Conservation (phyloP, 2,888 invertebrate species). For the Alentia gelatinosa region DNA sequence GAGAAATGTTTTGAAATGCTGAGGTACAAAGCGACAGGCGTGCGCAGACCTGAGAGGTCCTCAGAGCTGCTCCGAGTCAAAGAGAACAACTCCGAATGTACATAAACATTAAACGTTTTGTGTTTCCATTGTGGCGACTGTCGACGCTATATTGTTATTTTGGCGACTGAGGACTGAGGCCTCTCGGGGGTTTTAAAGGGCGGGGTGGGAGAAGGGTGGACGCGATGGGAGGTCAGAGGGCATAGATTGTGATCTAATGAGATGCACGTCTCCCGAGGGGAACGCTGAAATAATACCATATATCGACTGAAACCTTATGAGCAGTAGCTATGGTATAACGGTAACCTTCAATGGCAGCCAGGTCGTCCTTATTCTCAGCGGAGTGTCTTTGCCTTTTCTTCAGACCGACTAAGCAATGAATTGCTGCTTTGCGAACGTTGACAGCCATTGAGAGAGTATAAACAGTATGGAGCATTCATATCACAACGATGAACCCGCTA, state of each 20-base stretch:
- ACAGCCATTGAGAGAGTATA: too few relatives aligned
- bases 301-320: too few relatives aligned
- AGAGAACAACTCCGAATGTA: neutral
- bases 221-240: neutral
- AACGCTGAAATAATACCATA: too few relatives aligned
- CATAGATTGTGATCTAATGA: neutral
- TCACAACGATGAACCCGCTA: too few relatives aligned
- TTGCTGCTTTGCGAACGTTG: too few relatives aligned
- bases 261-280: too few relatives aligned
- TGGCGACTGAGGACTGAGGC: neutral
- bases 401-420: too few relatives aligned
- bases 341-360: too few relatives aligned
- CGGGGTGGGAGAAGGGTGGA: neutral
- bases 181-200: neutral
- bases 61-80: constrained; percentile 1
- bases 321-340: too few relatives aligned
- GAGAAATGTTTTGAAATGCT: neutral
- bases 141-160: neutral
- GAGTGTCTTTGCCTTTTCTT: too few relatives aligned
- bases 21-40: neutral
- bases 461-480: too few relatives aligned
- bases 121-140: neutral
- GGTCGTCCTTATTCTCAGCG: too few relatives aligned
- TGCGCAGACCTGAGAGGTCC: neutral
- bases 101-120: constrained; percentile 1